Evolutionary conservation across 2,113 vertebrate species (phyloP).

Genomic region (Brachypteracias leptosomus): DNA sequence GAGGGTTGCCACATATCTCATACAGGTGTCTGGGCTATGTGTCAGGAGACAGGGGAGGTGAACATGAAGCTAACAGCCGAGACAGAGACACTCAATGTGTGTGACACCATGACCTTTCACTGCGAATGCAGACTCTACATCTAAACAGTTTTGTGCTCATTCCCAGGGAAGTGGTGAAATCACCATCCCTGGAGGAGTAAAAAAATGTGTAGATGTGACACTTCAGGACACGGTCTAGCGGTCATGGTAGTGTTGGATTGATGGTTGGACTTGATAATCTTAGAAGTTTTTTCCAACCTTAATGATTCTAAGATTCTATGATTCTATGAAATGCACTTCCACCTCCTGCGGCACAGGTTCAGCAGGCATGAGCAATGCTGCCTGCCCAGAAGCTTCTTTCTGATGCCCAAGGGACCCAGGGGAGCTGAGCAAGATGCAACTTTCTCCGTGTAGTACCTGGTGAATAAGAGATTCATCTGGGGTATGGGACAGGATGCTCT

Average conservation of each 20-base stretch:
- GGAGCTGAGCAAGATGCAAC: neutral
- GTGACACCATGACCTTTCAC: neutral
- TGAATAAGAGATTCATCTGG: neutral
- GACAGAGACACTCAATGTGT: neutral
- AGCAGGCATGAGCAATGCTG: fast-evolving
- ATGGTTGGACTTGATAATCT: no score
- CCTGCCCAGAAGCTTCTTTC: neutral
- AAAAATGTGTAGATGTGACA: no score
- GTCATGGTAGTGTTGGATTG: no score
- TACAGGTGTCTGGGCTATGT: neutral
- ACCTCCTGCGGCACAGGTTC: neutral
- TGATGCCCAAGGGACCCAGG: neutral
- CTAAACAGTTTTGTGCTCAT: neutral
- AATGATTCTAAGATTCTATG: no score
- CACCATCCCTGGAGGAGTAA: no score
- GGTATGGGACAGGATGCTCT: neutral
- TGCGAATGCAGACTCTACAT: neutral
- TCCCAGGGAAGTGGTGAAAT: no score
- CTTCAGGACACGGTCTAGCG: no score
- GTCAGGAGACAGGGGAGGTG: neutral
- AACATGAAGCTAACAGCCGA: neutral
- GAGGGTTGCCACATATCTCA: neutral
- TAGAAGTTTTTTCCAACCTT: no score
- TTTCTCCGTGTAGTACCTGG: neutral
- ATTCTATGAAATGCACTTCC: neutral